These are phyloP conservation scores for Rachycentron canadum DNA, from an alignment of 2,797 vertebrate genomes.

Conservation along the genomic window DNA sequence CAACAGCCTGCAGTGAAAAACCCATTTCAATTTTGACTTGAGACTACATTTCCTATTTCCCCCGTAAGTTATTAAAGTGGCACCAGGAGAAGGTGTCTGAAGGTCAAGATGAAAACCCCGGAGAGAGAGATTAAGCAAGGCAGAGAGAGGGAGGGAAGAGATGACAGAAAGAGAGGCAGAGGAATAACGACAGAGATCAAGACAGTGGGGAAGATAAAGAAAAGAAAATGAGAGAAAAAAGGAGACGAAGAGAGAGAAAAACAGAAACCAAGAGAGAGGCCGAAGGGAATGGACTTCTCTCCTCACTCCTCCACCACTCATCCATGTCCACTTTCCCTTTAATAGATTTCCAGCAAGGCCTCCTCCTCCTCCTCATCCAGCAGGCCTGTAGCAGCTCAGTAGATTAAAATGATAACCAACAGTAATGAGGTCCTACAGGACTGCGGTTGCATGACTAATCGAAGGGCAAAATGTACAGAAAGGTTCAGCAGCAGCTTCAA, in stretches of 20 bases:
- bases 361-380: slow-evolving; percentile 60
- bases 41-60: slow-evolving; percentile 77
- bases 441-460: slow-evolving; percentile 74
- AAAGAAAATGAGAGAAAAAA: slow-evolving; percentile 24
- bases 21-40: slow-evolving; percentile 77
- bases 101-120: slow-evolving; percentile 78
- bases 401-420: slow-evolving; percentile 80
- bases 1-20: slow-evolving; percentile 74
- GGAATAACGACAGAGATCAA: slow-evolving; percentile 50
- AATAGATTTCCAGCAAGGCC: slow-evolving; percentile 74
- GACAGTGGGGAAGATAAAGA: slow-evolving; percentile 28
- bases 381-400: slow-evolving; percentile 59
- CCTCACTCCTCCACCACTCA: slow-evolving; percentile 58
- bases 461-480: slow-evolving; percentile 66
- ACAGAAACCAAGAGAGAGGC: slow-evolving; percentile 20
- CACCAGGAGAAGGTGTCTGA: slow-evolving; percentile 77
- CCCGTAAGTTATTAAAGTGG: slow-evolving; percentile 76
- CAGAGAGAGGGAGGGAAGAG: slow-evolving; percentile 28
- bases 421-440: slow-evolving; percentile 83
- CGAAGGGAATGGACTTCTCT: slow-evolving; percentile 46
- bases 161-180: slow-evolving; percentile 54
- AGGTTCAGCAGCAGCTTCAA: slow-evolving; percentile 56
- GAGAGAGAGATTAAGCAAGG: slow-evolving; percentile 52
- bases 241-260: slow-evolving; percentile 24
- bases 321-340: slow-evolving; percentile 73